phyloP scores from a whole-genome alignment of 2,797 vertebrate species.

The Nannoperca obscura region DNA sequence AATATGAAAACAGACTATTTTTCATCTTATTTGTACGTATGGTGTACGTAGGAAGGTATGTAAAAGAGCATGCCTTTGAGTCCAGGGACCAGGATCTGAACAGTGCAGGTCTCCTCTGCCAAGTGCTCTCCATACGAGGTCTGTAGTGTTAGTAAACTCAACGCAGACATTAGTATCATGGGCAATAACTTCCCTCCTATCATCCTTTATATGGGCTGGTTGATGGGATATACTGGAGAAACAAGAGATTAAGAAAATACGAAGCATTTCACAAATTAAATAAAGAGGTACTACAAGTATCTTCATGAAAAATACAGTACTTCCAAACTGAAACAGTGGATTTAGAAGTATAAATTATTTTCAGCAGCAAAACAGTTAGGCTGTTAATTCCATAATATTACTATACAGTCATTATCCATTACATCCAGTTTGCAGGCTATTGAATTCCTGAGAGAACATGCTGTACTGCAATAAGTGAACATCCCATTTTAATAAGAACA shows the following conservation, averaged over 20 bases:
- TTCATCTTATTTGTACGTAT: neutral
- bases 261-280: neutral
- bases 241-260: slow-evolving; percentile 2
- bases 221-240: slow-evolving; percentile 41
- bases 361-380: neutral
- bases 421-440: neutral
- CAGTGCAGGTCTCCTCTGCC: slow-evolving; percentile 92
- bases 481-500: neutral
- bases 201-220: slow-evolving; percentile 84
- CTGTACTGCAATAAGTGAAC: neutral
- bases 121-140: slow-evolving; percentile 88
- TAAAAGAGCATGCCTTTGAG: slow-evolving; percentile 90
- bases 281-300: neutral
- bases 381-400: neutral
- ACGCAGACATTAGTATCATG: slow-evolving; percentile 83
- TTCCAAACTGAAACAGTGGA: neutral
- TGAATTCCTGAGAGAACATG: neutral
- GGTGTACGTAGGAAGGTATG: neutral
- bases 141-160: slow-evolving; percentile 86
- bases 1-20: neutral
- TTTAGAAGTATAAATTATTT: neutral
- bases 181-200: slow-evolving; percentile 84
- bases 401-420: neutral
- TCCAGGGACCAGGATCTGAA: slow-evolving; percentile 97
- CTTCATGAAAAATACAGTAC: neutral